phyloP scores from a whole-genome alignment of 2,888 invertebrate species.

The Idaea straminata region DNA sequence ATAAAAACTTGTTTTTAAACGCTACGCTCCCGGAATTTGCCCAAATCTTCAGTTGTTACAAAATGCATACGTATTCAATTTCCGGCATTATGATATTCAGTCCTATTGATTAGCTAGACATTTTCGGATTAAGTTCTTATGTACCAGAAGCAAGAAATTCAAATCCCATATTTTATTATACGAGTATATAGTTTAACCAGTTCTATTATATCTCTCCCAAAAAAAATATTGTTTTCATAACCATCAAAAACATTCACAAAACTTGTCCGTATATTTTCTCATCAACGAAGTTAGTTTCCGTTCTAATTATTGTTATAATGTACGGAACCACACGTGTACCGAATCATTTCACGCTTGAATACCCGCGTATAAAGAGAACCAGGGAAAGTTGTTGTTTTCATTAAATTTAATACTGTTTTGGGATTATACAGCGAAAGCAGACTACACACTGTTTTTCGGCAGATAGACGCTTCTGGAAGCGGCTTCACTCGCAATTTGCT shows the following conservation, averaged over 20 bases:
- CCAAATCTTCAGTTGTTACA: too few relatives aligned
- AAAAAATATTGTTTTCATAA: not conserved
- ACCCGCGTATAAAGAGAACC: slow-evolving; percentile 20
- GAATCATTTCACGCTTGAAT: slow-evolving; percentile 19
- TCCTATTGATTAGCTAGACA: too few relatives aligned
- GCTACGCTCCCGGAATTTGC: too few relatives aligned
- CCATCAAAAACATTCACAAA: not conserved
- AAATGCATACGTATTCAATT: too few relatives aligned
- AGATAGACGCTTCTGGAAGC: not conserved
- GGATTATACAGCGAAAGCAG: not conserved
- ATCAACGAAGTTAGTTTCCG: not conserved
- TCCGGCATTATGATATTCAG: too few relatives aligned
- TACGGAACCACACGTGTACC: slow-evolving; percentile 25
- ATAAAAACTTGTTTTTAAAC: too few relatives aligned
- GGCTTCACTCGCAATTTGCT: too few relatives aligned
- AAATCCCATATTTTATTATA: too few relatives aligned
- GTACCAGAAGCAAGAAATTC: too few relatives aligned
- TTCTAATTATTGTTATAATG: slow-evolving; percentile 2
- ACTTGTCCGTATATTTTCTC: not conserved
- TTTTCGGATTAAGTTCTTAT: too few relatives aligned
- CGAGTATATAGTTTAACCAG: too few relatives aligned
- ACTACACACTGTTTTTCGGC: slow-evolving; percentile 5
- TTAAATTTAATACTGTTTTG: slow-evolving; percentile 31
- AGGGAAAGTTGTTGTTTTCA: slow-evolving; percentile 28
- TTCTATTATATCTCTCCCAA: not conserved